phyloP scores from a whole-genome alignment of 1,140 invertebrate species.

The Ceratina japonica region DNA sequence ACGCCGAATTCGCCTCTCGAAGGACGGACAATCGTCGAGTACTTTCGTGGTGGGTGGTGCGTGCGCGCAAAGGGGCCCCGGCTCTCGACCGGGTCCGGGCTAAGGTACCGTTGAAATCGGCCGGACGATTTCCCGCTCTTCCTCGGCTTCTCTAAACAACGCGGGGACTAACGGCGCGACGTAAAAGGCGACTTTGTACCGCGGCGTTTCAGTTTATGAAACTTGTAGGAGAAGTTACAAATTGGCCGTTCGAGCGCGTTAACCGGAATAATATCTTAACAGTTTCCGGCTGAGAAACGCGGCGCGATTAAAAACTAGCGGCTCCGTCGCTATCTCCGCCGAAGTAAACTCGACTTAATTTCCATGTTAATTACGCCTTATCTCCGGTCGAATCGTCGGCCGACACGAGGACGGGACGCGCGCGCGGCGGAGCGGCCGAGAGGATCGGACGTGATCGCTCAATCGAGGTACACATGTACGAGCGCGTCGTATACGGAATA shows the following conservation, averaged over 20 bases:
- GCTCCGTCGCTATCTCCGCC: background rate
- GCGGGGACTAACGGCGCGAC: too few species aligned
- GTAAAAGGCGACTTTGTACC: too few species aligned
- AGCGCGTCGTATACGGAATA: too few species aligned
- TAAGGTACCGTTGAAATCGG: conserved; percentile 50
- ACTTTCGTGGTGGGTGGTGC: conserved; percentile 53
- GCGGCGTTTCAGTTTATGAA: too few species aligned
- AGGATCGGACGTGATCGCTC: conserved; percentile 23
- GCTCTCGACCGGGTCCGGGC: conserved; percentile 36
- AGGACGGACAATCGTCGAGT: conserved; percentile 45
- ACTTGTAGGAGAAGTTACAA: too few species aligned
- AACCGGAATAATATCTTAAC: background rate
- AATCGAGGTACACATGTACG: background rate
- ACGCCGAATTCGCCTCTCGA: conserved; percentile 48
- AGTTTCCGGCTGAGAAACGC: background rate
- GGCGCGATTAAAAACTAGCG: background rate
- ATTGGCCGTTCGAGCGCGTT: too few species aligned
- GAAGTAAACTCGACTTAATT: conserved; percentile 18
- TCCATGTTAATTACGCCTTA: conserved; percentile 26
- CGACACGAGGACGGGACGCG: background rate
- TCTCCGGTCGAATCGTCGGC: background rate
- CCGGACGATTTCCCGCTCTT: conserved; percentile 42
- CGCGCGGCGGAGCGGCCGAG: background rate
- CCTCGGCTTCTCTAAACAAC: background rate
- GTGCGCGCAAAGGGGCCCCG: conserved; percentile 5